Evolutionary conservation across 92 coral and sea anemone species (phyloP).

Genomic region (Palythoa caribaeorum): DNA sequence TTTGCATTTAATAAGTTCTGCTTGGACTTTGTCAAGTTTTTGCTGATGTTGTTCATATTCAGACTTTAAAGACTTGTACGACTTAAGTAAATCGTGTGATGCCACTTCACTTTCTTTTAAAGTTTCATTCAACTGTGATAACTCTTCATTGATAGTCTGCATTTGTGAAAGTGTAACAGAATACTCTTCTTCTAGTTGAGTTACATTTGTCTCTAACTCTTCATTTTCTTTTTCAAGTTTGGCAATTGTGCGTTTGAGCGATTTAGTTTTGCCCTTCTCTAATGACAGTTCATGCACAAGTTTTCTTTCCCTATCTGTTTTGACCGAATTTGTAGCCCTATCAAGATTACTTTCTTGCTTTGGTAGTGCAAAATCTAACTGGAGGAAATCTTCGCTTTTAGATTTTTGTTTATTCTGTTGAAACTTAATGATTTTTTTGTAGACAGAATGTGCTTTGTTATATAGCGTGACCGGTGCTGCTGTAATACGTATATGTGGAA

Average conservation of each 20-base stretch:
- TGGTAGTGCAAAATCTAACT: constrained; percentile 19
- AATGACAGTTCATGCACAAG: constrained; percentile 6
- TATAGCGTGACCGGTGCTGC: constrained; percentile 14
- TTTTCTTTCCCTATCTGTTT: constrained; percentile 14
- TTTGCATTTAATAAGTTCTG: background rate
- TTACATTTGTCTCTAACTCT: background rate
- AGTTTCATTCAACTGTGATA: background rate
- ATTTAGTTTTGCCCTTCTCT: constrained; percentile 11
- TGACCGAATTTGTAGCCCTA: constrained; percentile 4
- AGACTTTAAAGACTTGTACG: background rate
- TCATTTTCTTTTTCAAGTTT: constrained; percentile 11
- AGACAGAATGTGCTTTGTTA: constrained; percentile 6
- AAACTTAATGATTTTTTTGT: background rate
- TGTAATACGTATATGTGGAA: background rate
- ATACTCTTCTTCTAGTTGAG: constrained; percentile 1
- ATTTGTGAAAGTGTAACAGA: background rate
- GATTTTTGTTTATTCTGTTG: background rate
- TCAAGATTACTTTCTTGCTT: constrained; percentile 8
- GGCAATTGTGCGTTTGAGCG: constrained; percentile 4
- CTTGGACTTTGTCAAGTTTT: constrained; percentile 14
- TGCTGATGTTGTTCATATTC: constrained; percentile 13
- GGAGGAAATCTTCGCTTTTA: background rate
- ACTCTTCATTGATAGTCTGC: constrained; percentile 11
- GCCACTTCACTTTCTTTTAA: background rate
- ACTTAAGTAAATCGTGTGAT: background rate